Evolutionary conservation across 2,113 vertebrate species (phyloP).

Genomic region (Terrapene triunguis): DNA sequence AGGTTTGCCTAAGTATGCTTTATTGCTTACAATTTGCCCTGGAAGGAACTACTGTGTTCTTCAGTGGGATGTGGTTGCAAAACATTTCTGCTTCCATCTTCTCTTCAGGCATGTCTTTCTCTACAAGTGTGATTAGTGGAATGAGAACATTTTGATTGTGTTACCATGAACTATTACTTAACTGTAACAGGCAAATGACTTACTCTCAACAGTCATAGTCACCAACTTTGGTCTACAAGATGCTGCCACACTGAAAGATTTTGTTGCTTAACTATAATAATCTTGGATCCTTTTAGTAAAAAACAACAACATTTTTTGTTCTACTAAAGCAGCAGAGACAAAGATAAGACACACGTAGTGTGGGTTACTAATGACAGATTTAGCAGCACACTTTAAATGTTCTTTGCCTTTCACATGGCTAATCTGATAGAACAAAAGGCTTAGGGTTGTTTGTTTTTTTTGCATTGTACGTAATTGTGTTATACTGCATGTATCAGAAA

Average conservation of each 20-base stretch:
- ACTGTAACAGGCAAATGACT: not conserved
- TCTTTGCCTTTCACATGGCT: not conserved
- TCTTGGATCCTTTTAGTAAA: not conserved
- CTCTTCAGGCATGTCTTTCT: rapidly evolving
- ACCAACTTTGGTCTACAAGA: not conserved
- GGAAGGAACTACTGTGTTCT: not conserved
- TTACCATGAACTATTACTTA: not conserved
- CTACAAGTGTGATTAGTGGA: not conserved
- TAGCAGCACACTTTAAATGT: rapidly evolving
- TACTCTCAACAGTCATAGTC: not conserved
- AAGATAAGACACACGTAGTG: rapidly evolving
- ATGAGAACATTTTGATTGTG: not conserved
- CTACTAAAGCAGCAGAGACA: rapidly evolving
- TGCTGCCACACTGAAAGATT: not conserved
- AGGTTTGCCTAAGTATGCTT: rapidly evolving
- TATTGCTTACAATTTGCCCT: not conserved
- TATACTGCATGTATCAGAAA: not conserved
- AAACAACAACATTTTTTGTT: not conserved
- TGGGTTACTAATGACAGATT: not conserved
- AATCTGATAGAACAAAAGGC: not conserved
- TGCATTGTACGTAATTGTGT: not conserved
- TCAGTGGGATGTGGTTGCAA: rapidly evolving
- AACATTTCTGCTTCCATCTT: rapidly evolving
- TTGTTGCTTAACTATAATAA: not conserved
- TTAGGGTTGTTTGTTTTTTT: not conserved